Conservation (phyloP, 2,113 vertebrate genomes). For the Brachyhypopomus occidentalis region DNA sequence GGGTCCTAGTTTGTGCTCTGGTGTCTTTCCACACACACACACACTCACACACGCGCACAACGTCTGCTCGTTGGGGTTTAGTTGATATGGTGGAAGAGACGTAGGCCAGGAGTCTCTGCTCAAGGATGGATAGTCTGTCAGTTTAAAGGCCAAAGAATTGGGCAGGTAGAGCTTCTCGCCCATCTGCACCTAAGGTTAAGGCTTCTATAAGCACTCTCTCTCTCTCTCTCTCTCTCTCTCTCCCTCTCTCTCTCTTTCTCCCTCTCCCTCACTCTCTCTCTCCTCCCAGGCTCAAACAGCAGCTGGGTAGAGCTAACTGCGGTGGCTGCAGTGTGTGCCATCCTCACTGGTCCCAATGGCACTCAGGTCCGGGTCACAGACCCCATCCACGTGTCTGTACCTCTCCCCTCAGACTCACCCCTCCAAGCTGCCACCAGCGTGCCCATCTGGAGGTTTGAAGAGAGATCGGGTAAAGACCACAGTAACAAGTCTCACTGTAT, state of each 20-base stretch:
- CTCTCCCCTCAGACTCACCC: slow-evolving; percentile 69
- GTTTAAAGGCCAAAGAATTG: too few relatives aligned
- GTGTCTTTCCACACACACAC: background rate
- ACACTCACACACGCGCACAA: background rate
- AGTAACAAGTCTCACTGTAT: background rate
- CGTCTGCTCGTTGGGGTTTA: background rate
- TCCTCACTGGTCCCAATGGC: slow-evolving; percentile 75
- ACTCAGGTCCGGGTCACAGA: slow-evolving; percentile 74
- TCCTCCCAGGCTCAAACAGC: slow-evolving; percentile 62
- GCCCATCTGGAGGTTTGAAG: slow-evolving; percentile 80
- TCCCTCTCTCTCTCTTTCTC: background rate
- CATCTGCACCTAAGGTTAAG: background rate
- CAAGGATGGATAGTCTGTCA: too few relatives aligned
- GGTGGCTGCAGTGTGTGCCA: slow-evolving; percentile 75
- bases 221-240: background rate
- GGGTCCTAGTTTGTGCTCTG: slow-evolving; percentile 12
- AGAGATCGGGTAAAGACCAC: slow-evolving; percentile 70
- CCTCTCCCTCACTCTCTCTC: background rate
- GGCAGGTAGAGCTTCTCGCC: background rate
- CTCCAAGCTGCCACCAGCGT: slow-evolving; percentile 70
- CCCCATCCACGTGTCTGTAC: slow-evolving; percentile 77
- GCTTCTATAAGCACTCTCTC: background rate
- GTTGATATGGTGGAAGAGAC: too few relatives aligned
- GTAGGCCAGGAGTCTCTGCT: too few relatives aligned
- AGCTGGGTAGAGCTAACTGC: slow-evolving; percentile 79